phyloP scores from a whole-genome alignment of 2,888 invertebrate species.

The Muschampia plurimacula region DNA sequence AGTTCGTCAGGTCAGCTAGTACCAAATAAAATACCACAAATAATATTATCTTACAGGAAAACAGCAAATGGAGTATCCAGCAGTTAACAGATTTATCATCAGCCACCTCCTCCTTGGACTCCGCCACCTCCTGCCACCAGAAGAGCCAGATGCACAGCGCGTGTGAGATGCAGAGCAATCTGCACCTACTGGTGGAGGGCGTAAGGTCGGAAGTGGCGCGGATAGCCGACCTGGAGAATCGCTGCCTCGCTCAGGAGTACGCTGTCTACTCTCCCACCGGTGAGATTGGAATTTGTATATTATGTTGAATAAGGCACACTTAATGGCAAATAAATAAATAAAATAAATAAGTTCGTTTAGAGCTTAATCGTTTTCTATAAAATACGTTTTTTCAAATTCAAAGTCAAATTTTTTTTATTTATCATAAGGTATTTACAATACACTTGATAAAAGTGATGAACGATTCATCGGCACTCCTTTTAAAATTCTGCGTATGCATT shows the following conservation, averaged over 20 bases:
- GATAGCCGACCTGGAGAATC: conserved; percentile 57
- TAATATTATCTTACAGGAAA: conserved; percentile 46
- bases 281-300: conserved; percentile 47
- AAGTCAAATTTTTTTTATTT: no score
- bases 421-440: no score
- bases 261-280: conserved; percentile 73
- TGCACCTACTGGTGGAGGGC: conserved; percentile 38
- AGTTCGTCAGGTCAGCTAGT: no score
- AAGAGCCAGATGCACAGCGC: conserved; percentile 10
- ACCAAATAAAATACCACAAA: not conserved
- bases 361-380: no score
- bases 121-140: conserved; percentile 22
- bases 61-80: conserved; percentile 43
- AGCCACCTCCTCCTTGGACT: conserved; percentile 13
- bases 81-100: conserved; percentile 38
- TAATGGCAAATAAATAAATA: no score
- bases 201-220: conserved; percentile 44
- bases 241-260: conserved; percentile 65
- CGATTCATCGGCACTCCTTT: no score
- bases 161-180: conserved; percentile 32
- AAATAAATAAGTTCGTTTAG: no score
- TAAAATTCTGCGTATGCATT: no score
- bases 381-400: no score
- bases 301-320: no score
- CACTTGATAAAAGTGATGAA: no score